These are phyloP conservation scores for Eristalis arbustorum DNA, from an alignment of 2,888 invertebrate genomes.

Conservation along the genomic window DNA sequence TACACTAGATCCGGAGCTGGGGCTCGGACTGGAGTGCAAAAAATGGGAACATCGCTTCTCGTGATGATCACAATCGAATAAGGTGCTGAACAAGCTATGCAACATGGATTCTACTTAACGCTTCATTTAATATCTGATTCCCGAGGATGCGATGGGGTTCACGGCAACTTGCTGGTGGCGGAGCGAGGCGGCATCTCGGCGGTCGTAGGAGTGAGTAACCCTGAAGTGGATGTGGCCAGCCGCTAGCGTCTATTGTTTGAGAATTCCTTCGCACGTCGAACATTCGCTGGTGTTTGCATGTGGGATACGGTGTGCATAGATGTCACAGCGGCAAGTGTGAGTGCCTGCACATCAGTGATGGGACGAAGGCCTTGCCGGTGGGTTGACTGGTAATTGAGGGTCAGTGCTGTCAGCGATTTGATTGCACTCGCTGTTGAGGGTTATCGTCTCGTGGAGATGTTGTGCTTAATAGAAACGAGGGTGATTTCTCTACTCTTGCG, in stretches of 20 bases:
- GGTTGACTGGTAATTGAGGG: conserved; percentile 20
- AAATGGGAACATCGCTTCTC: conserved; percentile 69
- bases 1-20: not conserved
- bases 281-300: conserved; percentile 28
- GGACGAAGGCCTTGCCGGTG: not conserved
- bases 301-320: conserved; percentile 26
- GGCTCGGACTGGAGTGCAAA: conserved; percentile 48
- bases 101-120: conserved; percentile 70
- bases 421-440: not conserved
- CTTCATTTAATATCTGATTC: conserved; percentile 66
- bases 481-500: not conserved
- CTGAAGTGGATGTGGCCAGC: not conserved
- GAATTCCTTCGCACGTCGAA: conserved; percentile 53
- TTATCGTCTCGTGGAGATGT: not conserved
- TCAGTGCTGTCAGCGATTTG: conserved; percentile 24
- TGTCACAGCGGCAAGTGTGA: conserved; percentile 53
- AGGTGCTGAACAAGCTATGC: conserved; percentile 71
- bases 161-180: conserved; percentile 4
- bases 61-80: conserved; percentile 70
- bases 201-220: not conserved
- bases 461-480: not conserved
- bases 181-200: not conserved
- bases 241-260: conserved; percentile 56
- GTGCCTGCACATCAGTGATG: conserved; percentile 32
- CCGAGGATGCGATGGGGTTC: conserved; percentile 43